Percentiles rank a stretch among this genome's conserved stretches.
Conservation (phyloP, 2,888 invertebrate genomes). For the Branchinecta sandiegonensis region DNA sequence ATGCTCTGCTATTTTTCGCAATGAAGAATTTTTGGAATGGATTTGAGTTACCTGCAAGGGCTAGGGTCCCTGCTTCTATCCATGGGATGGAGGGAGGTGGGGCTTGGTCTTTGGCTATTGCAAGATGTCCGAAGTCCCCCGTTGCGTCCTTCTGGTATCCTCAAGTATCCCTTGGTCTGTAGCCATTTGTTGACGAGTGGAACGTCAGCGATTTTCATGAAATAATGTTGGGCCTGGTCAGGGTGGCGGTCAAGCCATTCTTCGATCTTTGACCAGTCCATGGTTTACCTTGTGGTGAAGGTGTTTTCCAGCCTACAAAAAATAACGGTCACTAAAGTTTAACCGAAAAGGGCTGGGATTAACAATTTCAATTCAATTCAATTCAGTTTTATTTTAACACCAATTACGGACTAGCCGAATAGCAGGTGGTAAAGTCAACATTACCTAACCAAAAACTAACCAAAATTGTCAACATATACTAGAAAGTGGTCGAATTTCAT, state of each 20-base stretch:
- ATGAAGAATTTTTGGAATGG: too few species aligned
- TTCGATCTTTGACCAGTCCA: conserved; percentile 32
- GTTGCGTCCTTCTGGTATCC: conserved; percentile 33
- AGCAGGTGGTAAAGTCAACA: too few species aligned
- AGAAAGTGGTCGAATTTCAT: too few species aligned
- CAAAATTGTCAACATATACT: too few species aligned
- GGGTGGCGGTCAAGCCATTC: conserved; percentile 39
- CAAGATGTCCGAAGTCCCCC: conserved; percentile 27
- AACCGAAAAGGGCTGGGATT: too few species aligned
- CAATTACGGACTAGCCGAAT: too few species aligned
- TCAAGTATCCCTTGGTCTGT: conserved; percentile 36
- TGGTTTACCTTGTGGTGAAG: conserved; percentile 25
- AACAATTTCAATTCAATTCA: too few species aligned
- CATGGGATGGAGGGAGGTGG: conserved; percentile 22
- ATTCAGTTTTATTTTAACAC: too few species aligned
- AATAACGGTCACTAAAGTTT: too few species aligned
- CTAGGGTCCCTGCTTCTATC: background rate
- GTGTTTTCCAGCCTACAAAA: too few species aligned
- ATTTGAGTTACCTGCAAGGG: conserved; percentile 17
- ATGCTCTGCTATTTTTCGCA: too few species aligned
- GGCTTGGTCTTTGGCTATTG: conserved; percentile 24
- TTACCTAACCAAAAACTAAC: too few species aligned
- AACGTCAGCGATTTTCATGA: conserved; percentile 38
- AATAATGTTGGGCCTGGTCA: conserved; percentile 37
- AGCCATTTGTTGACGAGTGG: conserved; percentile 39